Percentiles rank a stretch among this genome's conserved stretches.
Evolutionary conservation across 2,888 invertebrate species (phyloP).

Genomic region (Drosophila greeni): DNA sequence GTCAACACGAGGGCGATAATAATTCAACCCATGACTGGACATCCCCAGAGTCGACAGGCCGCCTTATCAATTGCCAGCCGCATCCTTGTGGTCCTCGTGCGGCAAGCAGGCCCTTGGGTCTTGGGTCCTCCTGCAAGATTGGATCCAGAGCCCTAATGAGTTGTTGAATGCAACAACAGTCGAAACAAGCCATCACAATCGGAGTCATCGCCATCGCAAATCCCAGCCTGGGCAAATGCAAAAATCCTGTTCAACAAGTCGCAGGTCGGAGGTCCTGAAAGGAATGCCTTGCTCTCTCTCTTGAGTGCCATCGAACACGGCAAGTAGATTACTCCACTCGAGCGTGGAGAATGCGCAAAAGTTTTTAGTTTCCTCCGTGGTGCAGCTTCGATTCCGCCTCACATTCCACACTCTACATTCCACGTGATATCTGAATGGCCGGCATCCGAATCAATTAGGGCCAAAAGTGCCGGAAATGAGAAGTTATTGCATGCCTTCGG

Average conservation of each 20-base stretch:
- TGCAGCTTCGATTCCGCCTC: constrained; percentile 6
- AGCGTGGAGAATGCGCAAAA: constrained; percentile 16
- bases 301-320: constrained; percentile 40
- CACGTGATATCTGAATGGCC: constrained; percentile 8
- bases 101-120: constrained; percentile 19
- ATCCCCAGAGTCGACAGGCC: constrained; percentile 30
- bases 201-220: not conserved
- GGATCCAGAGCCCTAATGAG: constrained; percentile 66
- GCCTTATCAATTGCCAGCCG: constrained; percentile 41
- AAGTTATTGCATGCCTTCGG: constrained; percentile 63
- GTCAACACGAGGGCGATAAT: constrained; percentile 69
- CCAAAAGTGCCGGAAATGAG: constrained; percentile 61
- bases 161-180: constrained; percentile 52
- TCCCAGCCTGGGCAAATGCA: constrained; percentile 49
- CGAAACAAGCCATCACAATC: constrained; percentile 7
- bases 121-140: constrained; percentile 33
- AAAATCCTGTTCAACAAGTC: constrained; percentile 64
- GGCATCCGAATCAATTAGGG: constrained; percentile 38
- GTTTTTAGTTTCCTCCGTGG: constrained; percentile 3
- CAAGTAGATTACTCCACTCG: constrained; percentile 38
- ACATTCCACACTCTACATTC: not conserved
- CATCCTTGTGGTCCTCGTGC: constrained; percentile 24
- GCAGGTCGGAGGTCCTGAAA: constrained; percentile 3
- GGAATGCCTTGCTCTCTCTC: constrained; percentile 10
- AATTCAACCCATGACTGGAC: constrained; percentile 62